Conservation (phyloP, 1,140 invertebrate species). For the Eufriesea mexicana region DNA sequence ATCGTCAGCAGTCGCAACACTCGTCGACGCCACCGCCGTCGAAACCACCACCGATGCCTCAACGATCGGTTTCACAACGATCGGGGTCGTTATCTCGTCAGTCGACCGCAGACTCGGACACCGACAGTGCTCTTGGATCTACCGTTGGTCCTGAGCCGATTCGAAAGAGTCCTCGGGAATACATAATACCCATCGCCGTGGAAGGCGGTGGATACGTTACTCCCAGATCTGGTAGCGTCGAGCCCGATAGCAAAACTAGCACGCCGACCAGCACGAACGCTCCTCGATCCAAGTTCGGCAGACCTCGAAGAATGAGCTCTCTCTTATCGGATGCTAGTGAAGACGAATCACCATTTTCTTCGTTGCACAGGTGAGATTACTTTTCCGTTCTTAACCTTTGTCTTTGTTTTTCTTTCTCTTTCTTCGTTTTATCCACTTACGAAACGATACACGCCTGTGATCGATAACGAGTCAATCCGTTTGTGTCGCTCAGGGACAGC, state of each 20-base stretch:
- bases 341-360: conserved; percentile 85
- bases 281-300: conserved; percentile 77
- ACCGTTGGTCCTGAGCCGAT: conserved; percentile 87
- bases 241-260: conserved; percentile 86
- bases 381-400: too few species aligned
- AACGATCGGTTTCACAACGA: conserved; percentile 78
- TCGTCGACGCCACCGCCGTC: conserved; percentile 72
- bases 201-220: conserved; percentile 94
- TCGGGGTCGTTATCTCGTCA: conserved; percentile 84
- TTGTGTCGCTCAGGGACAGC: conserved; percentile 70
- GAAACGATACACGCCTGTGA: background rate
- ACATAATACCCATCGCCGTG: conserved; percentile 95
- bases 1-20: conserved; percentile 32
- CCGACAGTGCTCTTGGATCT: conserved; percentile 83
- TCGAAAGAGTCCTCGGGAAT: conserved; percentile 93
- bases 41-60: conserved; percentile 82
- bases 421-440: too few species aligned
- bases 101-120: conserved; percentile 87
- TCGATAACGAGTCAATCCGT: background rate
- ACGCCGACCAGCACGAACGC: conserved; percentile 77
- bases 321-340: conserved; percentile 85
- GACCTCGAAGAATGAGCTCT: conserved; percentile 78
- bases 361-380: conserved; percentile 79
- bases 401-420: too few species aligned
- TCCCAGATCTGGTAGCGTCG: conserved; percentile 88